Base-by-base conservation (phyloP, 2,113 vertebrate genomes). In the Sapajus apella region DNA sequence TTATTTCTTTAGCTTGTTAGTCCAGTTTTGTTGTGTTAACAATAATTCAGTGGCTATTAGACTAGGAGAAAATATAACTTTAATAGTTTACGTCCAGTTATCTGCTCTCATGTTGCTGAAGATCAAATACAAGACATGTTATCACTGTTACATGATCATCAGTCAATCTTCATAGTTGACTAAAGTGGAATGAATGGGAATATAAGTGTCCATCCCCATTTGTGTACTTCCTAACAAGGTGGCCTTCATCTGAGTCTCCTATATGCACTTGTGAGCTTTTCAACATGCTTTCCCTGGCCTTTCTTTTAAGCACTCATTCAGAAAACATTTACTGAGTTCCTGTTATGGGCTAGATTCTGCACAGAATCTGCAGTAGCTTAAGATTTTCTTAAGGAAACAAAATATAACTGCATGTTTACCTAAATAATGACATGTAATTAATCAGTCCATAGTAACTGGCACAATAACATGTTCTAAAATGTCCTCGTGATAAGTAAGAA, bases 361-460 rank as follows among this genome's bases (percentile, higher is more conserved):
- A 35, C 23, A 18, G 37, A 85, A 58, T 77, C 6, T 94, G 66
- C 17, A 76, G 20, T 27, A 87, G 23, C 23, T 72, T 95, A 66
- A 90, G 76, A 43, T 75, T 91, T 76, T 89, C 70, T 58, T 80
- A 82, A 61, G 52, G 45, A 92, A 90, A 37, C 9, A 93, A 96
- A 92, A 8, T 35, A 81, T 61, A 85, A 68, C n/a, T 7, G 45
- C 47, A 13, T 55, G 47, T 18, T 70, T 66, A 85, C 40, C 18
- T 87, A 87, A 86, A 20, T 80, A 87, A 56, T 83, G 4, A 14
- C 32, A 81, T 32, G n/a, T 43, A 90, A 87, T 80, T 87, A 84
- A 72, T 82, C 64, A 77, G 3, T 45, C 92, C 70, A 52, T 81
- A 92, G 50, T 88, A 50, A 76, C 37, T 92, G 37, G 21, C 70